Evolutionary conservation across 2,888 invertebrate genomes (phyloP).

Genomic region (Epistrophella euchroma): DNA sequence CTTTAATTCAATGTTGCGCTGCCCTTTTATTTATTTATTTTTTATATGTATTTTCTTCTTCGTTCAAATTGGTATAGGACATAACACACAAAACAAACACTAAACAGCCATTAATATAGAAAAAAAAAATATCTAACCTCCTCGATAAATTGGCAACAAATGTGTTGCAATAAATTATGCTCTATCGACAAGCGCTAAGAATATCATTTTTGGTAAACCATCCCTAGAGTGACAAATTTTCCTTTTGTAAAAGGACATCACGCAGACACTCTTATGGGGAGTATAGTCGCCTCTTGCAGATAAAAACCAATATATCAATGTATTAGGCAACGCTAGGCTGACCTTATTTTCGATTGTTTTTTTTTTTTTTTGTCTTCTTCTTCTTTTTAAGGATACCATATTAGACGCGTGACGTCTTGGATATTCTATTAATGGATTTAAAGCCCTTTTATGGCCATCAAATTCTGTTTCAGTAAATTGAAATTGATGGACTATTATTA

Average conservation of each 20-base stretch:
- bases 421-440: constrained; percentile 73
- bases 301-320: constrained; percentile 68
- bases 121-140: background rate
- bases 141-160: constrained; percentile 71
- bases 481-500: constrained; percentile 62
- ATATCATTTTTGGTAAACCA: constrained; percentile 54
- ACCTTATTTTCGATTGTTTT: constrained; percentile 41
- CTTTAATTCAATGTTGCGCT: background rate
- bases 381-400: constrained; percentile 23
- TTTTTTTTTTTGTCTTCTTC: constrained; percentile 21
- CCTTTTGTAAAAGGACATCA: constrained; percentile 7
- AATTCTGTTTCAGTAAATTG: constrained; percentile 63
- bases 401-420: constrained; percentile 52
- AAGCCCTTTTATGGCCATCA: constrained; percentile 69
- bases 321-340: constrained; percentile 56
- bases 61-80: constrained; percentile 27
- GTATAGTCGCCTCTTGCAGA: constrained; percentile 10
- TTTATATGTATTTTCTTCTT: background rate
- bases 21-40: background rate
- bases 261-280: constrained; percentile 28
- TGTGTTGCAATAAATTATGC: constrained; percentile 67
- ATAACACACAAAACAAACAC: constrained; percentile 40
- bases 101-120: constrained; percentile 58
- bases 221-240: constrained; percentile 40
- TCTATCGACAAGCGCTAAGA: constrained; percentile 39